Evolutionary conservation across 2,113 vertebrate genomes (phyloP), one percentile per base, ranked within the genome.

Genomic region (Chloropsis hardwickii): DNA sequence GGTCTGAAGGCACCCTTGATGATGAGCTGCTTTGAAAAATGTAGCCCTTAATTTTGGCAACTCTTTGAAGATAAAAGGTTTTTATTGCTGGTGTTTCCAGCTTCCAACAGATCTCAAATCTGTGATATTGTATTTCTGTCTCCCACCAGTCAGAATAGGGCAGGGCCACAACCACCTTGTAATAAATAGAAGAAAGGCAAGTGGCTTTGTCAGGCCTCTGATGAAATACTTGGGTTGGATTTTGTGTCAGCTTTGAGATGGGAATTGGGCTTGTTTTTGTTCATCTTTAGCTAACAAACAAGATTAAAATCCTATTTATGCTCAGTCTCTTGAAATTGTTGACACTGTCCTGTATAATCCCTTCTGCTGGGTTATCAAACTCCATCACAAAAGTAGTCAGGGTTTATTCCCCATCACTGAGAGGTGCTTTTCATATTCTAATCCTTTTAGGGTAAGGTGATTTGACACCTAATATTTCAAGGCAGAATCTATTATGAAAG

Each of bases 381-480:
- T 71, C 54, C 47, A 39, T 83, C 51, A 23, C 18, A 74, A 81
- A 81, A 89, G 35, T 4, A 81, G 13, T 24, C 58, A 61, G 24
- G 5, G 7, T 9, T 81, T 90, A 64, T 64, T 28, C 16, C 27
- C 21, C 39, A 23, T 31, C 35, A 56, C 19, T 53, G 45, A 74
- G 64, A 66, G 28, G 35, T 47, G 47, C 53, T 89, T 82, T 86
- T 86, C 61, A 84, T 83, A 81, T 95, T 51, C 48, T 62, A 44
- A 82, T 81, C 54, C 66, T 88, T 94, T 95, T 79, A 81, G 60
- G 47, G 31, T 21, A 74, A 94, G 42, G 79, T 11, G 27, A 50
- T 95, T 96, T 95, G 71, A 97, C 74, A 92, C 31, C 40, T 81
- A 64, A 57, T 81, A 56, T 95, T 82, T 95, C 54, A 87, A 97